Percentiles rank a stretch among this genome's conserved stretches.
These are phyloP conservation scores for Nasonia giraulti DNA, from an alignment of 1,140 invertebrate species.

Conservation along the genomic window DNA sequence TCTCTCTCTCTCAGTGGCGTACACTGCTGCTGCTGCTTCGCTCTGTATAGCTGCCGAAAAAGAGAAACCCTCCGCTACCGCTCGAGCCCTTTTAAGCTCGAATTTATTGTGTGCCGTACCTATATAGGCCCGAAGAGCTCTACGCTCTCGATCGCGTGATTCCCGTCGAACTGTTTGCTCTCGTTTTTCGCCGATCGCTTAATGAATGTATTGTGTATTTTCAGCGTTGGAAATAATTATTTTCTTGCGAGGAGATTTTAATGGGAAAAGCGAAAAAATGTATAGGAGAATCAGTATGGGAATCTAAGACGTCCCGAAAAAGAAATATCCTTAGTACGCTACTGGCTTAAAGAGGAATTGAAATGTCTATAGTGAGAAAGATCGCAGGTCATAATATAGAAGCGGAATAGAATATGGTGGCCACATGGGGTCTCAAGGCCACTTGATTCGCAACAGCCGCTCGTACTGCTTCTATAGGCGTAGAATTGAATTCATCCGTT, in stretches of 20 bases:
- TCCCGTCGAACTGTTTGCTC: too few relatives aligned
- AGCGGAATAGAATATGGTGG: constrained; percentile 42
- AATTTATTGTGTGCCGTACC: not conserved
- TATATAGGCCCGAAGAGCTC: not conserved
- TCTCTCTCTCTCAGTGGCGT: constrained; percentile 24
- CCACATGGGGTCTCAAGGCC: constrained; percentile 54
- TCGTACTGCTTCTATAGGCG: too few relatives aligned
- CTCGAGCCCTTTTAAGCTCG: not conserved
- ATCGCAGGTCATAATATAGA: not conserved
- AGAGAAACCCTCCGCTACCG: not conserved
- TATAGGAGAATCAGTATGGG: too few relatives aligned
- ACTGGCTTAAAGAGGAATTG: constrained; percentile 12
- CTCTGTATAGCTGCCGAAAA: not conserved
- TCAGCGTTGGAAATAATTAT: too few relatives aligned
- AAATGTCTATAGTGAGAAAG: constrained; percentile 9
- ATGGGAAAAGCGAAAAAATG: too few relatives aligned
- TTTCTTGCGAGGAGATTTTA: too few relatives aligned
- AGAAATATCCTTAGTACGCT: not conserved
- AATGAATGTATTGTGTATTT: too few relatives aligned
- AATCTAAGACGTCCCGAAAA: too few relatives aligned
- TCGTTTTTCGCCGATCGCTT: too few relatives aligned
- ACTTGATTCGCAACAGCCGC: constrained; percentile 13
- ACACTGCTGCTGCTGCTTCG: not conserved
- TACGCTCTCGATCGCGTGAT: too few relatives aligned
- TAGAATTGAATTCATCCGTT: too few relatives aligned